Percentiles rank a stretch among this genome's conserved stretches.
Conservation (phyloP, 2,113 vertebrate genomes). For the Notothenia coriiceps region DNA sequence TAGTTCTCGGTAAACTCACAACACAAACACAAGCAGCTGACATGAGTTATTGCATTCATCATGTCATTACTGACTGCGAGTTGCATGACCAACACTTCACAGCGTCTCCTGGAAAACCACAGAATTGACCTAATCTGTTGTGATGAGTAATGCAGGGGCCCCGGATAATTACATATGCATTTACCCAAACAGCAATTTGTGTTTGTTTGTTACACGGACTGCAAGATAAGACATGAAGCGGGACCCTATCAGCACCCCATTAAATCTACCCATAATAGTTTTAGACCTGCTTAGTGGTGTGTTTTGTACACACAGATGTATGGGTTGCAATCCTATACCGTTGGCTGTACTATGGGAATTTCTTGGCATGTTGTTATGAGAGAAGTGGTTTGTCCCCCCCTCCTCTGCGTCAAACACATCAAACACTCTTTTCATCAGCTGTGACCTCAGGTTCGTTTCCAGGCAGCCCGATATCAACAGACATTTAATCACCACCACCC, state of each 20-base stretch:
- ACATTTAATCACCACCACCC: conserved; percentile 58
- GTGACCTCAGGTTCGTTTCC: conserved; percentile 52
- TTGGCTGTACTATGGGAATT: conserved; percentile 35
- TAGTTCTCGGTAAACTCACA: not conserved
- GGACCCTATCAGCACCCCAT: not conserved
- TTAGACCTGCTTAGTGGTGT: not conserved
- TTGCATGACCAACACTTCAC: conserved; percentile 8
- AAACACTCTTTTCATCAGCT: conserved; percentile 65
- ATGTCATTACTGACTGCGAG: conserved; percentile 42
- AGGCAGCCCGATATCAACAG: conserved; percentile 62
- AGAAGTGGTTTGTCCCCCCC: conserved; percentile 45
- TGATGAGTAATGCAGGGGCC: conserved; percentile 46
- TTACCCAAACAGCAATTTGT: not conserved
- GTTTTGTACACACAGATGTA: conserved; percentile 29
- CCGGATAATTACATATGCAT: conserved; percentile 48
- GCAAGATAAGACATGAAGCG: conserved; percentile 22
- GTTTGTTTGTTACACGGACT: conserved; percentile 23
- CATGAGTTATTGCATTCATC: conserved; percentile 31
- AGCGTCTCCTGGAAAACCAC: conserved; percentile 41
- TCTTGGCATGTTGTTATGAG: conserved; percentile 43
- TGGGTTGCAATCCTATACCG: conserved; percentile 17
- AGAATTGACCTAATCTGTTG: conserved; percentile 39
- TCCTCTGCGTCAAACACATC: conserved; percentile 56
- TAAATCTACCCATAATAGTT: conserved; percentile 26
- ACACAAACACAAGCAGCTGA: conserved; percentile 54